Conservation (phyloP, 2,113 vertebrate genomes). For the Gadus macrocephalus region DNA sequence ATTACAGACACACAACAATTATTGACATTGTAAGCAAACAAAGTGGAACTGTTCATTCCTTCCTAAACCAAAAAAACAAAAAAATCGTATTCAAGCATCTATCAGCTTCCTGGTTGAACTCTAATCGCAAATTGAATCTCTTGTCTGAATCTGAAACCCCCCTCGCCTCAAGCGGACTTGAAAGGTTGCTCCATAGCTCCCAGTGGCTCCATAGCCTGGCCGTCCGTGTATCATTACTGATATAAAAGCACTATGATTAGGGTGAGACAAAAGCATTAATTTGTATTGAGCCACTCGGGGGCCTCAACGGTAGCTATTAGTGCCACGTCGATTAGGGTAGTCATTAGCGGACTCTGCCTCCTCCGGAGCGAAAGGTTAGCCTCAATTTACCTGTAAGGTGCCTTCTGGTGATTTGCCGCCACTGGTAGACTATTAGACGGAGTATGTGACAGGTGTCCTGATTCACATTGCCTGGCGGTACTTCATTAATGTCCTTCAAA, state of each 20-base stretch:
- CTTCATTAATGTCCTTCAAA: conserved; percentile 33
- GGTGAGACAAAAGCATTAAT: conserved; percentile 36
- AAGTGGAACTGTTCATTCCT: not conserved
- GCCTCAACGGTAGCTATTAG: conserved; percentile 42
- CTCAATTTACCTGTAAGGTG: conserved; percentile 26
- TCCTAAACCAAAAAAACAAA: not conserved
- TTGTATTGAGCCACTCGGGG: conserved; percentile 20
- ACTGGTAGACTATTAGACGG: conserved; percentile 34
- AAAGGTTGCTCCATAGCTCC: conserved; percentile 1
- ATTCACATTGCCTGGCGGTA: conserved; percentile 24
- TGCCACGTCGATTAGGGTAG: conserved; percentile 41
- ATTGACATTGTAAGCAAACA: not conserved
- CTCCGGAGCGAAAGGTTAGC: conserved; percentile 14
- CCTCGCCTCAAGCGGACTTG: too few species aligned
- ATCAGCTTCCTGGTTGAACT: too few species aligned
- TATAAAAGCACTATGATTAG: conserved; percentile 35
- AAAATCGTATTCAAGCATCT: too few species aligned
- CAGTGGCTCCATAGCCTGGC: conserved; percentile 10
- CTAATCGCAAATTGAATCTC: too few species aligned
- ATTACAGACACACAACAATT: not conserved
- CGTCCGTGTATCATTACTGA: conserved; percentile 4
- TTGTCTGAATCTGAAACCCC: not conserved
- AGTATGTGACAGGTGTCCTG: conserved; percentile 44
- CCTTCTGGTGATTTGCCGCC: conserved; percentile 34
- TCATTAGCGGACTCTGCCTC: conserved; percentile 34